These are phyloP conservation scores for Apogon talboti DNA, from an alignment of 2,797 vertebrate species.

Conservation along the genomic window DNA sequence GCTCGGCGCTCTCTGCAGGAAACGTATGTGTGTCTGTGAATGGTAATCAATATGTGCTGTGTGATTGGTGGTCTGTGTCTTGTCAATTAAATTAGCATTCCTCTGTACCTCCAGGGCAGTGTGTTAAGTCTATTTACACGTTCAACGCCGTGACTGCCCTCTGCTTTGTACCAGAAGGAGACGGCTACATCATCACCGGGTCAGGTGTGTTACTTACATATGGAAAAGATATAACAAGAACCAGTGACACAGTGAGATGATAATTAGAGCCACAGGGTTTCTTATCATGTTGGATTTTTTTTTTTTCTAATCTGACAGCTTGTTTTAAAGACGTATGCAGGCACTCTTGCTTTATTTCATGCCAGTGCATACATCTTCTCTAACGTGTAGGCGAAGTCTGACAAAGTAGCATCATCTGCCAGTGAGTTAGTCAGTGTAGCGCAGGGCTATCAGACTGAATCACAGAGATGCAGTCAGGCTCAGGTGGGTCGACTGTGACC, in stretches of 20 bases:
- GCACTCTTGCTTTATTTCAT: slow-evolving; percentile 1
- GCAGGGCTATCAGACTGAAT: slow-evolving; percentile 31
- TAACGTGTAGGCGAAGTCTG: slow-evolving; percentile 22
- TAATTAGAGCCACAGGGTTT: slow-evolving; percentile 16
- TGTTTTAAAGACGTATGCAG: slow-evolving; percentile 1
- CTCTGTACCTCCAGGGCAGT: slow-evolving; percentile 80
- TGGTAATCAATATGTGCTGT: slow-evolving; percentile 42
- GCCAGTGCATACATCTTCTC: slow-evolving; percentile 3
- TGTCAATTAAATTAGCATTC: slow-evolving; percentile 63
- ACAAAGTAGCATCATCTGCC: slow-evolving; percentile 40
- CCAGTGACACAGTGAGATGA: slow-evolving; percentile 15
- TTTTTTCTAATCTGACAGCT: slow-evolving; percentile 5
- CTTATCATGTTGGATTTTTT: slow-evolving; percentile 8
- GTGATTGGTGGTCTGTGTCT: slow-evolving; percentile 33
- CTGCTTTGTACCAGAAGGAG: slow-evolving; percentile 82
- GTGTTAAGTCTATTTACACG: slow-evolving; percentile 87
- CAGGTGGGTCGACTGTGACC: slow-evolving; percentile 70
- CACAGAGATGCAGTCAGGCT: slow-evolving; percentile 61
- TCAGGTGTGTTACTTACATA: slow-evolving; percentile 73
- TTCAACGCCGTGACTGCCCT: slow-evolving; percentile 85
- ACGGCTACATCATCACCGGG: slow-evolving; percentile 83
- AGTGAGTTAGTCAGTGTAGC: slow-evolving; percentile 38
- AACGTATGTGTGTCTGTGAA: slow-evolving; percentile 25
- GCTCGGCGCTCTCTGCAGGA: slow-evolving; percentile 30
- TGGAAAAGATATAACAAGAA: slow-evolving; percentile 1